Base-by-base conservation (phyloP, 2,113 vertebrate genomes). In the Stomatorhinus ivindoensis region DNA sequence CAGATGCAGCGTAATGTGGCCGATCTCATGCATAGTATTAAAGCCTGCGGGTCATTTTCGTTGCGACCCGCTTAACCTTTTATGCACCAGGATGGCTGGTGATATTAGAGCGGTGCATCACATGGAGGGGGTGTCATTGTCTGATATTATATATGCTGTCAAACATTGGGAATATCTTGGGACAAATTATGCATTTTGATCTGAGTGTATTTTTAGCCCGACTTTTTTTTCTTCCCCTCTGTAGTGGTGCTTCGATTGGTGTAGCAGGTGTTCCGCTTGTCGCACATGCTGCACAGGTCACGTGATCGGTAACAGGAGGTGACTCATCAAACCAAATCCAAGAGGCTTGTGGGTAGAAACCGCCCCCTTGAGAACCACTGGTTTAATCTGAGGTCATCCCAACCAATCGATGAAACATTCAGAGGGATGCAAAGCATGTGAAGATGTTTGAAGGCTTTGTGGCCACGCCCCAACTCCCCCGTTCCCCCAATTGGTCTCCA, bases 1-100 rank as follows among this genome's bases (percentile, higher is more conserved):
- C 94, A 94, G 94, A 95, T 94, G 94, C 93, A 93, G 91, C 88
- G 90, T 94, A 92, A 94, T 93, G 90, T 92, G 93, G 31, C 91
- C 51, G 39, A 88, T 44, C 86, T 82, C 47, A 21, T 88, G 76
- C 47, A 39, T 27, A 39, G 35, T 76, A 19, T 42, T 44, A 86
- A 87, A 44, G 27, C 46, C 84, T 82, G 61, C 17, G 47, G 69
- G 88, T 55, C 10, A 31, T 47, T 82, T 89, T 46, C 24, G 35
- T 11, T 50, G 53, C 11, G 35, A 48, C 50, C 50, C 48, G 27
- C 15, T 89, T 89, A 44, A 85, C 50, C 53, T 31, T 61, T 83
- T 15, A 39, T 51, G 46, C 19, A 80, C 27, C 27, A 1, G 31
- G 65, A 53, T 47, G 24, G 2, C 7, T 55, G n/a, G 7, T 82